phyloP scores from a whole-genome alignment of 2,888 invertebrate species.

The Heliconius sara region DNA sequence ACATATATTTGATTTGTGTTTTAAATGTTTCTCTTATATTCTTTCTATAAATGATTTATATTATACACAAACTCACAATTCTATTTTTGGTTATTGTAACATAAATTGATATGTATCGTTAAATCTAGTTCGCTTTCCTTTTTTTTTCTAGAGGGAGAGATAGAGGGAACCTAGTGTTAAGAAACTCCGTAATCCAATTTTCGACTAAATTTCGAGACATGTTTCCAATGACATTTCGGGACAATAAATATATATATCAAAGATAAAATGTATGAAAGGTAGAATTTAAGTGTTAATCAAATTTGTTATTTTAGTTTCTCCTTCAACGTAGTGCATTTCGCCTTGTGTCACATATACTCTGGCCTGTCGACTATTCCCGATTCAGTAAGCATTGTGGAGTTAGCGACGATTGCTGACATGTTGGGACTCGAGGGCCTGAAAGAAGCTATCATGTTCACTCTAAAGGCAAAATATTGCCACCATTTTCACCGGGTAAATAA shows the following conservation, averaged over 20 bases:
- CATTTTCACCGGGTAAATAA: constrained; percentile 92
- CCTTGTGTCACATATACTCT: constrained; percentile 96
- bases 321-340: constrained; percentile 94
- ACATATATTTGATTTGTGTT: neutral
- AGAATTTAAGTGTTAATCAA: neutral
- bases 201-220: neutral
- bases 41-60: neutral
- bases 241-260: neutral
- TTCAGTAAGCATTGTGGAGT: constrained; percentile 92
- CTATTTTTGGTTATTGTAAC: neutral
- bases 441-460: constrained; percentile 94
- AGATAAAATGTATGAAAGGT: neutral
- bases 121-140: no score
- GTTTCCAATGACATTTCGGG: neutral
- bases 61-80: neutral
- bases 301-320: constrained; percentile 85
- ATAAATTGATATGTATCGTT: neutral
- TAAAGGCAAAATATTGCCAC: constrained; percentile 95
- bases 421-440: constrained; percentile 95
- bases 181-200: neutral
- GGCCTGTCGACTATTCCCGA: constrained; percentile 95
- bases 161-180: neutral
- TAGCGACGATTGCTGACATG: constrained; percentile 95
- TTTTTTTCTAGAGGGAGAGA: no score
- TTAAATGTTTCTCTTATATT: neutral